phyloP scores from a whole-genome alignment of 2,797 vertebrate genomes.

The Scolopax rusticola region DNA sequence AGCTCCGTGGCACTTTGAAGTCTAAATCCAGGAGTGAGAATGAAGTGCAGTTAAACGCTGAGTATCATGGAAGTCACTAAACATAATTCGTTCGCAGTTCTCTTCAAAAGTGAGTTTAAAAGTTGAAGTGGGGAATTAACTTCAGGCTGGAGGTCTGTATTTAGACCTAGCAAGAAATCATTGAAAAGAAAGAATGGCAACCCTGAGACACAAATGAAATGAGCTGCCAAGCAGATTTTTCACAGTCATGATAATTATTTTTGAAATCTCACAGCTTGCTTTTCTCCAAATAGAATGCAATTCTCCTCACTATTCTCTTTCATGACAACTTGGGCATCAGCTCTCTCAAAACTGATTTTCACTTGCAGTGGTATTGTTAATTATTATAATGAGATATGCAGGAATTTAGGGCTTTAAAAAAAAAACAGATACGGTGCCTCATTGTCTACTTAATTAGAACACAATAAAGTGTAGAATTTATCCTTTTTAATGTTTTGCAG shows the following conservation, averaged over 20 bases:
- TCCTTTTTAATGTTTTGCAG: conserved; percentile 45
- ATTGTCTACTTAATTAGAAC: conserved; percentile 63
- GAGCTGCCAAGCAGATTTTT: conserved; percentile 64
- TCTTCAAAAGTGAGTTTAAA: conserved; percentile 48
- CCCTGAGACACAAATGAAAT: conserved; percentile 47
- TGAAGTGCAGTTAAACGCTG: neutral
- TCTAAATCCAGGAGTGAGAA: conserved; percentile 7
- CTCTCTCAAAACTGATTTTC: conserved; percentile 41
- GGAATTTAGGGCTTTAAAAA: neutral
- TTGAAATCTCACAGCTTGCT: conserved; percentile 65
- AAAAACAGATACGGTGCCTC: neutral
- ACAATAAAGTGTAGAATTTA: conserved; percentile 58
- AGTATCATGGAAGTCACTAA: conserved; percentile 14
- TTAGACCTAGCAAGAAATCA: conserved; percentile 67
- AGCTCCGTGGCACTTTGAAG: conserved; percentile 30
- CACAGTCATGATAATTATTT: conserved; percentile 66
- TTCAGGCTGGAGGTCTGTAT: conserved; percentile 61
- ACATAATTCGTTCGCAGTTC: conserved; percentile 13
- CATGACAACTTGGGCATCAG: conserved; percentile 20
- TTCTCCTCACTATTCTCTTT: conserved; percentile 62
- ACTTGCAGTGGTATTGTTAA: conserved; percentile 45
- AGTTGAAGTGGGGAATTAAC: conserved; percentile 58
- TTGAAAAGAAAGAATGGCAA: conserved; percentile 54
- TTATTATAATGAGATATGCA: conserved; percentile 30
- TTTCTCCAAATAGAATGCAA: conserved; percentile 60